Conservation (phyloP, 2,888 invertebrate species). For the Magallana nippona region DNA sequence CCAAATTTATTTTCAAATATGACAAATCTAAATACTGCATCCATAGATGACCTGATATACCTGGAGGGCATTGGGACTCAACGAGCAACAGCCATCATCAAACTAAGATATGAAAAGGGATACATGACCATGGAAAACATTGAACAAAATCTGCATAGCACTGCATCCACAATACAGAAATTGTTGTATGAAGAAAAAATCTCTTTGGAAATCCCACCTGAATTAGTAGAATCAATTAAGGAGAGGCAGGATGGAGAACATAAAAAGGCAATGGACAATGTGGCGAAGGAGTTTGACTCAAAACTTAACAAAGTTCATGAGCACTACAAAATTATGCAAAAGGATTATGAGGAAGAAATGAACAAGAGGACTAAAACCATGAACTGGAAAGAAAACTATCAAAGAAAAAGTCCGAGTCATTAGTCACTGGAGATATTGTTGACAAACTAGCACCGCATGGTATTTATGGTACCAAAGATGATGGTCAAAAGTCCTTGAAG, state of each 20-base stretch:
- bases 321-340: neutral
- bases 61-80: neutral
- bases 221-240: neutral
- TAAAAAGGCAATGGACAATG: slow-evolving; percentile 3
- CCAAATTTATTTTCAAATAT: neutral
- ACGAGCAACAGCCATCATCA: neutral
- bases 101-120: too few species aligned
- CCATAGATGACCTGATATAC: neutral
- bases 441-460: slow-evolving; percentile 3
- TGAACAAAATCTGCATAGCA: neutral
- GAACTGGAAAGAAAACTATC: neutral
- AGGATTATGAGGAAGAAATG: neutral
- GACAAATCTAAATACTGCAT: neutral
- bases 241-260: neutral
- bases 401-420: slow-evolving; percentile 1
- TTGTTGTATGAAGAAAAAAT: neutral
- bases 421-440: slow-evolving; percentile 4
- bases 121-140: neutral
- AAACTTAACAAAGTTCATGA: neutral
- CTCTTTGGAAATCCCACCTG: neutral
- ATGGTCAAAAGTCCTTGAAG: too few species aligned
- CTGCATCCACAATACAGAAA: neutral
- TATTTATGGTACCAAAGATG: neutral
- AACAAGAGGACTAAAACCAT: neutral
- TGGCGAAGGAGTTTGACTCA: neutral